Conservation (phyloP, 2,888 invertebrate species). For the Dorcus hopei region DNA sequence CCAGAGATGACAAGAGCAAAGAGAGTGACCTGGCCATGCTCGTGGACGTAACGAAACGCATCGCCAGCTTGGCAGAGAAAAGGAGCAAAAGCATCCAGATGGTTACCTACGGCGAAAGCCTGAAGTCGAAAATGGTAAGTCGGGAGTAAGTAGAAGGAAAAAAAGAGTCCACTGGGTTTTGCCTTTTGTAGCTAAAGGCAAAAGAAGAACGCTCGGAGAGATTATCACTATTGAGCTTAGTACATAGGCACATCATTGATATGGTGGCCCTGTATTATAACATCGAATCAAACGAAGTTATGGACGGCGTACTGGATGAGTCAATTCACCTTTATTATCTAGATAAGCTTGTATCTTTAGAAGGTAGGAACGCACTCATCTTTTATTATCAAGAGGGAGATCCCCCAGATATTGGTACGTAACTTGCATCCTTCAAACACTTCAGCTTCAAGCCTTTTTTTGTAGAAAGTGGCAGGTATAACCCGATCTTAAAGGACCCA, state of each 20-base stretch:
- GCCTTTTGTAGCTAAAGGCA: conserved; percentile 54
- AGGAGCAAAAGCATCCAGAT: conserved; percentile 19
- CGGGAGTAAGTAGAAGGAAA: neutral
- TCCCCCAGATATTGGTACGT: conserved; percentile 63
- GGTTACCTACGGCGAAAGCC: conserved; percentile 8
- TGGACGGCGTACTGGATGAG: conserved; percentile 71
- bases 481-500: conserved; percentile 40
- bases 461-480: conserved; percentile 62
- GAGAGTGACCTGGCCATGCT: conserved; percentile 18
- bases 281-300: conserved; percentile 55
- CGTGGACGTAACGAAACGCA: conserved; percentile 34
- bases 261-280: conserved; percentile 60
- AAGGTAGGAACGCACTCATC: conserved; percentile 59
- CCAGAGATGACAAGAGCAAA: neutral
- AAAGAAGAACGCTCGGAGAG: conserved; percentile 57
- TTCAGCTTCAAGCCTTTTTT: neutral
- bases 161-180: neutral
- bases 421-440: neutral
- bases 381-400: conserved; percentile 66
- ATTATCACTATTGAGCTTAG: conserved; percentile 49
- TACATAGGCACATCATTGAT: conserved; percentile 66
- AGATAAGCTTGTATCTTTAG: conserved; percentile 58
- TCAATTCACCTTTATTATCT: conserved; percentile 60
- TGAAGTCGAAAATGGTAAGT: conserved; percentile 15
- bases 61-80: conserved; percentile 25